These are phyloP conservation scores for Dryobota labecula DNA, from an alignment of 2,888 invertebrate species.

Conservation along the genomic window DNA sequence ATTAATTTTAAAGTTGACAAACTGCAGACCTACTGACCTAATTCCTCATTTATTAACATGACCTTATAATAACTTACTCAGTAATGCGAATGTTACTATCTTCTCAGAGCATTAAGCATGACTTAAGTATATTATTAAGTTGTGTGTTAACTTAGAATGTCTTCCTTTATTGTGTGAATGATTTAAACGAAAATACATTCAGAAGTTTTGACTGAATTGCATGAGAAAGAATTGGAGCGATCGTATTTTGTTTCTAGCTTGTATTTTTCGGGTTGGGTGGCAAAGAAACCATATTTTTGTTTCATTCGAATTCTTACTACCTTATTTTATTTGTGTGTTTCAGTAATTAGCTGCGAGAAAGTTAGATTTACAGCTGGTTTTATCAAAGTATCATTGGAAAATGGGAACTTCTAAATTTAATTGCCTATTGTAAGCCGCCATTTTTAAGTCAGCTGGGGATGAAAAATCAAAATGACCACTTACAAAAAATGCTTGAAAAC, in stretches of 20 bases:
- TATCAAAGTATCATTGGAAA: neutral
- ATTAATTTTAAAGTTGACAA: neutral
- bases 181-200: constrained; percentile 45
- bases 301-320: constrained; percentile 1
- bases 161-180: constrained; percentile 38
- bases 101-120: constrained; percentile 54
- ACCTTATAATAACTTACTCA: constrained; percentile 32
- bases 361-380: no score
- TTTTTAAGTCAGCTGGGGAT: no score
- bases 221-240: neutral
- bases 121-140: constrained; percentile 47
- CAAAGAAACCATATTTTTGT: neutral
- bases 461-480: neutral
- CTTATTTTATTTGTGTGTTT: neutral
- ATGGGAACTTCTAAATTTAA: neutral
- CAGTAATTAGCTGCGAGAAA: neutral
- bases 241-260: constrained; percentile 19
- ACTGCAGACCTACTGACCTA: constrained; percentile 26
- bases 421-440: no score
- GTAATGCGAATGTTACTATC: constrained; percentile 40
- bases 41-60: neutral
- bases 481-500: neutral
- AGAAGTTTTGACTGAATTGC: constrained; percentile 41
- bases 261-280: neutral
- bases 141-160: constrained; percentile 45